Conservation (phyloP, 2,113 vertebrate genomes). For the Varanus salvator region DNA sequence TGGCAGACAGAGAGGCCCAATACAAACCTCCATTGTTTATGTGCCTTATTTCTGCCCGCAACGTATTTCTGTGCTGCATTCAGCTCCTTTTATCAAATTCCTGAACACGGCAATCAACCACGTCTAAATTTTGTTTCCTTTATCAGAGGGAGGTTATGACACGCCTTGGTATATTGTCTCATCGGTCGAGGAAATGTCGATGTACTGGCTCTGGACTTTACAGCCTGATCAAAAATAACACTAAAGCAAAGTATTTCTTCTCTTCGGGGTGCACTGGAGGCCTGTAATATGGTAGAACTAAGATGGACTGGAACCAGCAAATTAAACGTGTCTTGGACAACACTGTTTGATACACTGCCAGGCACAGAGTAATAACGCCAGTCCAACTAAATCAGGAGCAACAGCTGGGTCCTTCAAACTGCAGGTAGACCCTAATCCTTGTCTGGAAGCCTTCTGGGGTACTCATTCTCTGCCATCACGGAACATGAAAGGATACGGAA, state of each 20-base stretch:
- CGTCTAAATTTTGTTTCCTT: accelerated
- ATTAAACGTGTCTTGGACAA: background rate
- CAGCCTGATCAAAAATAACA: background rate
- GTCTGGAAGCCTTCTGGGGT: no score
- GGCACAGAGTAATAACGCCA: accelerated
- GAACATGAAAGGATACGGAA: no score
- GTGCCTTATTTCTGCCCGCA: background rate
- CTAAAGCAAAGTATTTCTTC: background rate
- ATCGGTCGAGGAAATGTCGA: slow-evolving; percentile 14
- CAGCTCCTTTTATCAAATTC: background rate
- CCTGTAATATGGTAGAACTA: background rate
- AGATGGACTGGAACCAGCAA: background rate
- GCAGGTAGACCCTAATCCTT: no score
- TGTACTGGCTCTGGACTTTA: background rate
- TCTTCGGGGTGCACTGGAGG: background rate
- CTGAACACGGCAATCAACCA: background rate
- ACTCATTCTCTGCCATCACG: no score
- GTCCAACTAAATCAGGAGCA: background rate
- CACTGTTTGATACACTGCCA: background rate
- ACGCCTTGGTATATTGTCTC: background rate
- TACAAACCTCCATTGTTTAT: background rate
- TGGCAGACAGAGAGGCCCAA: background rate
- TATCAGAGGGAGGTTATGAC: background rate
- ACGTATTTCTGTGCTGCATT: background rate
- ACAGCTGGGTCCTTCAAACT: no score